Conservation (phyloP, 2,797 vertebrate species). For the Catharus ustulatus region DNA sequence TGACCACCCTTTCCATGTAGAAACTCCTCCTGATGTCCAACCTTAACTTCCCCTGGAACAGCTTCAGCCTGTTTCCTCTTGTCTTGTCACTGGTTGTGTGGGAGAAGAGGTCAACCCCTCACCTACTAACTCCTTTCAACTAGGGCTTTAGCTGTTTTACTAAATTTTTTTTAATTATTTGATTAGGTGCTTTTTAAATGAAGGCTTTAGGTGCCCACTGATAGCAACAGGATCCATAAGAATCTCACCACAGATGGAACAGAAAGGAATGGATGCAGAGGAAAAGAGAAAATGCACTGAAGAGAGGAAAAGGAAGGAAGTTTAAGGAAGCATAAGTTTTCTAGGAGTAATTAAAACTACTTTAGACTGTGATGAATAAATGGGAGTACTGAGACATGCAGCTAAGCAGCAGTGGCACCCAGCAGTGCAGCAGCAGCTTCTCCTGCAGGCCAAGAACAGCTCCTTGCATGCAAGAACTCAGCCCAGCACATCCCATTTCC, state of each 20-base stretch:
- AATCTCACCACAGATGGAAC: not conserved
- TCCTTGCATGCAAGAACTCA: conserved; percentile 12
- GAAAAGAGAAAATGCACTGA: not conserved
- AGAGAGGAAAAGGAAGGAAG: not conserved
- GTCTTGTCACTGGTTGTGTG: not conserved
- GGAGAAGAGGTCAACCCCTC: not conserved
- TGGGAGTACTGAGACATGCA: not conserved
- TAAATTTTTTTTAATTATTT: not conserved
- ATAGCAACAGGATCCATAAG: not conserved
- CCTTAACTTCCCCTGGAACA: not conserved
- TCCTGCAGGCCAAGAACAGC: not conserved
- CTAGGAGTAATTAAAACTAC: not conserved
- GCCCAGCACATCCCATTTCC: not conserved
- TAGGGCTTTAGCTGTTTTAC: not conserved
- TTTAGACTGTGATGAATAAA: not conserved
- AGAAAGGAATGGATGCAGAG: not conserved
- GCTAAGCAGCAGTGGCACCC: not conserved
- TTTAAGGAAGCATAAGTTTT: not conserved
- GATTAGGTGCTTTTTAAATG: not conserved
- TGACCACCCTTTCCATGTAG: not conserved
- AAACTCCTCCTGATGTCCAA: not conserved
- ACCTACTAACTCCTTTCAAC: not conserved
- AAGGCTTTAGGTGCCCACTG: not conserved
- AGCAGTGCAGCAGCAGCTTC: not conserved
- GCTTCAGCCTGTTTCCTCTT: not conserved